Percentiles rank a stretch among this genome's conserved stretches.
phyloP scores from a whole-genome alignment of 2,113 vertebrate species.

The Holacanthus passer region DNA sequence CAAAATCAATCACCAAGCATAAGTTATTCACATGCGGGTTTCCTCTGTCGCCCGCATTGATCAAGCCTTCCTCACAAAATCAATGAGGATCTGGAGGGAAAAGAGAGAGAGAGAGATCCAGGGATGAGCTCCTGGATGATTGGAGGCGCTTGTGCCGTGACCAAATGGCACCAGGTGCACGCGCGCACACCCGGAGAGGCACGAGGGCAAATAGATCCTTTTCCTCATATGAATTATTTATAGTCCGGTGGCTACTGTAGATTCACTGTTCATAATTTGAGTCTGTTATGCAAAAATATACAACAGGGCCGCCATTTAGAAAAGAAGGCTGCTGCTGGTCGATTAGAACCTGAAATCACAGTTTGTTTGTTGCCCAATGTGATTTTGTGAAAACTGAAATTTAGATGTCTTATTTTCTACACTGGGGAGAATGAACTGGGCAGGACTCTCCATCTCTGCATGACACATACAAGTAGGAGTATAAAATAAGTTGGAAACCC shows the following conservation, averaged over 20 bases:
- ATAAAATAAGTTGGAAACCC: too few relatives aligned
- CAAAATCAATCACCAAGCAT: conserved; percentile 3
- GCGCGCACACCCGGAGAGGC: conserved; percentile 17
- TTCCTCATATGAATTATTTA: conserved; percentile 74
- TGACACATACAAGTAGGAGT: not conserved
- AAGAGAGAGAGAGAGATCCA: conserved; percentile 19
- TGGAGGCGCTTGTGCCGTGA: conserved; percentile 46
- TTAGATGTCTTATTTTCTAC: too few relatives aligned
- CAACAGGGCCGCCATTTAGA: not conserved
- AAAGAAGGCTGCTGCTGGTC: not conserved
- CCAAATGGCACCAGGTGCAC: conserved; percentile 69
- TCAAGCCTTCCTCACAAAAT: conserved; percentile 13
- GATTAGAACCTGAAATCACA: not conserved
- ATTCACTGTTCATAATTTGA: conserved; percentile 26
- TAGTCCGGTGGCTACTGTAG: conserved; percentile 34
- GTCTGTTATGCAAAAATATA: conserved; percentile 18
- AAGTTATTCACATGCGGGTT: conserved; percentile 47
- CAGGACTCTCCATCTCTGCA: not conserved
- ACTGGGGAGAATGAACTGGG: too few relatives aligned
- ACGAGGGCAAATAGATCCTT: conserved; percentile 64
- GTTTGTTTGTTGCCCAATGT: not conserved
- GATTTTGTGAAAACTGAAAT: not conserved
- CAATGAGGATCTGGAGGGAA: conserved; percentile 30
- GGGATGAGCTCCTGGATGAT: conserved; percentile 52
- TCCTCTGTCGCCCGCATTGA: conserved; percentile 21